A percentile compares a stretch with the other conserved stretches of the same genome.
Conservation (phyloP, 2,888 invertebrate genomes). For the Sarcophaga subvicina region DNA sequence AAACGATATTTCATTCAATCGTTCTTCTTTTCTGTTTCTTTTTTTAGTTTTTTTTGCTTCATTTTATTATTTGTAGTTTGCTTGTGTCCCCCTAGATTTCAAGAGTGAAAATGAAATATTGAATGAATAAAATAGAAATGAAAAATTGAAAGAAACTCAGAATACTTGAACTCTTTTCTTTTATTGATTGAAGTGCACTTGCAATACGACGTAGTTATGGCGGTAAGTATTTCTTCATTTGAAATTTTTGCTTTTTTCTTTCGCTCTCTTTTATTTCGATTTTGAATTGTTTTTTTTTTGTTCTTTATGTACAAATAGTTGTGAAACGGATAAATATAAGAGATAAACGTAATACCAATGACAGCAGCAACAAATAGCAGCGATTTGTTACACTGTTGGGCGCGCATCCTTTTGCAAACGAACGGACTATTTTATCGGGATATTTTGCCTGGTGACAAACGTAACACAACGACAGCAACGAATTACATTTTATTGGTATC, state of each 20-base stretch:
- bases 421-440: constrained; percentile 10
- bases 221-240: constrained; percentile 9
- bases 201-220: constrained; percentile 24
- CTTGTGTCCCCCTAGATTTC: constrained; percentile 8
- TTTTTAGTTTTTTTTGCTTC: not conserved
- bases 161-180: constrained; percentile 48
- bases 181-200: constrained; percentile 56
- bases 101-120: constrained; percentile 1
- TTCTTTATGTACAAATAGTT: constrained; percentile 41
- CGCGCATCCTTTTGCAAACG: constrained; percentile 40
- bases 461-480: constrained; percentile 54
- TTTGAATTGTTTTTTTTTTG: constrained; percentile 32
- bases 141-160: not conserved
- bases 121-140: not conserved
- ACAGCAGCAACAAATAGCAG: constrained; percentile 63
- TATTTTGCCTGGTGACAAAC: constrained; percentile 47
- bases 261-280: constrained; percentile 42
- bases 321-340: constrained; percentile 50
- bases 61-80: too few species aligned
- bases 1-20: constrained; percentile 47
- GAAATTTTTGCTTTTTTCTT: not conserved
- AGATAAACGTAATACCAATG: constrained; percentile 60
- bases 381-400: constrained; percentile 59
- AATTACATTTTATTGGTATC: constrained; percentile 67
- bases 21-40: not conserved